Evolutionary conservation across 2,797 vertebrate species (phyloP), one percentile per base, ranked within the genome.

Genomic region (Chaetodon trifasciatus): DNA sequence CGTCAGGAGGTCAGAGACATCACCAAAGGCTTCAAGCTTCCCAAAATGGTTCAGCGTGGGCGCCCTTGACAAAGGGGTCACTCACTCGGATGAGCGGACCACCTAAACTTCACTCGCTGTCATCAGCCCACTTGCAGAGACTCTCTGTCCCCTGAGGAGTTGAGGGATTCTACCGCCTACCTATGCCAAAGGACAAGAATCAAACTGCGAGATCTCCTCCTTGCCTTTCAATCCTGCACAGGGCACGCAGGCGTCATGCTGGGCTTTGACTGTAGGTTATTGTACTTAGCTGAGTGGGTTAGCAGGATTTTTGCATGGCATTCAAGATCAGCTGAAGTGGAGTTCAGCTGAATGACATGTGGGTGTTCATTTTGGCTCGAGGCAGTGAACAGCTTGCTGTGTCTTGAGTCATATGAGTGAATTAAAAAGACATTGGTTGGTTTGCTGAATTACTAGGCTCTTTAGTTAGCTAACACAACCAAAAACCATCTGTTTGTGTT

Each of bases 361-460:
- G 57, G 35, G 57, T 52, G 32, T 77, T 37, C 3, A 2, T 73
- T 37, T 11, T 75, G 74, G 68, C 83, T 35, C 0, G 28, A 86
- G 79, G 89, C 32, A 4, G 44, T 17, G 44, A 75, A 89, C 77
- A 76, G 86, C 76, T 91, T 72, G 82, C 65, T 47, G 40, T 76
- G 70, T 72, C 85, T 83, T 78, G 17, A 90, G 73, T 87, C 57
- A 67, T 24, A 69, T 60, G 71, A 72, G 49, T 46, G 46, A 75
- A 76, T 79, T 55, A 81, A 73, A 72, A 62, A 66, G 47, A 71
- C 37, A 65, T 70, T 39, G 70, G 46, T 79, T 75, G 69, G 63
- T 78, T 83, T 80, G 16, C 49, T 69, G 56, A 46, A 74, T 72
- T 72, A 47, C n/a, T 12, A 37, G 35, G 17, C 56, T 64, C 28